Evolutionary conservation across 1,140 invertebrate species (phyloP), one percentile per base, ranked within the genome.

Genomic region (Halotydeus destructor): DNA sequence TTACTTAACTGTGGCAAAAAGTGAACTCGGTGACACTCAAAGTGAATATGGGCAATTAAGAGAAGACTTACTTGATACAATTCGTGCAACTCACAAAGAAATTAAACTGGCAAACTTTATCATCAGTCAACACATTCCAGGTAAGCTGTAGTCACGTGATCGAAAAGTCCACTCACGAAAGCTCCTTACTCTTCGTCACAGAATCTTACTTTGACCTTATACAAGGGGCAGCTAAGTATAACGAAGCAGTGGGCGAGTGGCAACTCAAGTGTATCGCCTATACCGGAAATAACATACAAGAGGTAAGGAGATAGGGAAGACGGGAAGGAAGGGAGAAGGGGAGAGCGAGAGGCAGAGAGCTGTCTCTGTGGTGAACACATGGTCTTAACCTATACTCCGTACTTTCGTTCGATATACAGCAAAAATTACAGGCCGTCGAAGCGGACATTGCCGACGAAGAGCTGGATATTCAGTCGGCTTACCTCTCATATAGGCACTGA

Each of bases 231-330:
- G 81, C 86, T 12, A 75, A 79, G 52, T 97, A 88, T 85, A 96
- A 94, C 64, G 86, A 96, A 61, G 88, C 96, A 52, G 86, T 91
- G 35, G 89, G 88, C 14, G 91, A 98, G 60, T 99, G 89, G 83
- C 86, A 97, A 58, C 30, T 39, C 5, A 57, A 45, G 22, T 94
- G 88, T 63, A 85, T 98, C 2, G 93, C 93, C 1, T 98, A 98
- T 58, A 93, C 89, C 12, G 93, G 93, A 0, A 98, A 98, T 61
- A 98, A 98, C 57, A 97, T 98, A 83, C 64, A 78, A 19, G 83
- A 83, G n/a, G n/a, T n/a, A n/a, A n/a, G n/a, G n/a, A n/a, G n/a
- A n/a, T n/a, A n/a, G n/a, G n/a, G n/a, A n/a, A n/a, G n/a, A n/a
- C n/a, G n/a, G n/a, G n/a, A n/a, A n/a, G n/a, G n/a, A n/a, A n/a